Conservation (phyloP, 64 coral and sea anemone genomes). For the Stylophora pistillata region DNA sequence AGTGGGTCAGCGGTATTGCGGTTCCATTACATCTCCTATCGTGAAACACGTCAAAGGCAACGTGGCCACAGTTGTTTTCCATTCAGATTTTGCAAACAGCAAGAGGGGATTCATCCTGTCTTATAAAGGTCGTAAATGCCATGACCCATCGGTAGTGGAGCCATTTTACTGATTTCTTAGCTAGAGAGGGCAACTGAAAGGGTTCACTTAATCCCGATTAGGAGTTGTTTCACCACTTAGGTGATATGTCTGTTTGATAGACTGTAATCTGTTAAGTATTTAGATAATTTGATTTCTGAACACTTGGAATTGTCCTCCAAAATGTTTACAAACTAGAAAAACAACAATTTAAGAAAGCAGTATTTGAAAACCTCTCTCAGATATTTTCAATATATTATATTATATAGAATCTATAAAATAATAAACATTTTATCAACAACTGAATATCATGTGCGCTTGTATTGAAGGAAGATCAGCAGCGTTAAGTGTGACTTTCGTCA, state of each 20-base stretch:
- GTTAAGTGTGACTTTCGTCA: too few relatives aligned
- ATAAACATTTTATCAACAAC: constrained; percentile 55
- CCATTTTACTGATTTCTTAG: too few relatives aligned
- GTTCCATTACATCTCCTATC: constrained; percentile 48
- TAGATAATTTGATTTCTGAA: background rate
- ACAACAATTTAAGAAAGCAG: background rate
- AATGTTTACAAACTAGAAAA: background rate
- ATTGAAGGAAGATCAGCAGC: constrained; percentile 53
- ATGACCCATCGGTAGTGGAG: background rate
- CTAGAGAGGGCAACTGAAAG: too few relatives aligned
- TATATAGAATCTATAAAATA: constrained; percentile 9
- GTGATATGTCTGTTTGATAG: too few relatives aligned
- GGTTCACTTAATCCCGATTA: too few relatives aligned
- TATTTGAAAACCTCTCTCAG: background rate
- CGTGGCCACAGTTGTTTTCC: constrained; percentile 74
- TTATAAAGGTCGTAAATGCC: constrained; percentile 52
- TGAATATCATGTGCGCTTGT: constrained; percentile 44
- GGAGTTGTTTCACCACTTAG: too few relatives aligned
- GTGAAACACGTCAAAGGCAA: constrained; percentile 76
- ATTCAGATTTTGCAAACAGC: constrained; percentile 76
- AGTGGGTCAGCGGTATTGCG: constrained; percentile 77
- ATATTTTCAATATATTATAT: background rate
- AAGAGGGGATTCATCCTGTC: constrained; percentile 76
- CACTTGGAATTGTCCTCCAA: background rate
- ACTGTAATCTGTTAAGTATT: too few relatives aligned